Evolutionary conservation across 2,113 vertebrate species (phyloP).

Genomic region (Melanocharis versteri): DNA sequence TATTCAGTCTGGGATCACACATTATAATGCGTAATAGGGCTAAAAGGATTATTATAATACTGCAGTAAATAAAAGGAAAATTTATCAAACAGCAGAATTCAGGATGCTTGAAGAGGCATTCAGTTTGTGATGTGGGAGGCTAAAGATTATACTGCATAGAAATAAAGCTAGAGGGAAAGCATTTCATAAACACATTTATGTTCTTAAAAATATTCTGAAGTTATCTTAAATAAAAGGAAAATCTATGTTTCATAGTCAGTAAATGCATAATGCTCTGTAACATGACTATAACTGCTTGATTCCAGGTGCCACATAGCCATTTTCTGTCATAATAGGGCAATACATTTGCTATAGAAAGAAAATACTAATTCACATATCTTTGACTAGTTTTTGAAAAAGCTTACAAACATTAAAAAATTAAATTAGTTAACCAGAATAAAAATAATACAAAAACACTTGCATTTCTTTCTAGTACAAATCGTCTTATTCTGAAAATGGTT

Average conservation of each 20-base stretch:
- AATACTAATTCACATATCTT: neutral
- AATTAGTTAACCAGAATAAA: neutral
- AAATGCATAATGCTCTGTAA: neutral
- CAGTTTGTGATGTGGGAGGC: neutral
- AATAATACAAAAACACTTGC: accelerated
- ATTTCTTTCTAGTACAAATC: neutral
- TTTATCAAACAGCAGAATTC: neutral
- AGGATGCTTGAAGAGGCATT: neutral
- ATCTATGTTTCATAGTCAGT: neutral
- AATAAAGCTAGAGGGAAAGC: neutral
- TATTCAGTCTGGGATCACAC: neutral
- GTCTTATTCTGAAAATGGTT: neutral
- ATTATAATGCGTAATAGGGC: neutral
- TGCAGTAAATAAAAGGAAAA: slow-evolving; percentile 43
- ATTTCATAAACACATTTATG: neutral
- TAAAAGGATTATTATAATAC: slow-evolving; percentile 51
- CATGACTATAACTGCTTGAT: neutral
- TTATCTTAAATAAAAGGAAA: neutral
- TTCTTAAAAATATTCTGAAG: neutral
- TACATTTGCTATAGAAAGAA: neutral
- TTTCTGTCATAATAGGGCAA: neutral
- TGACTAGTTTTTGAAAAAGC: neutral
- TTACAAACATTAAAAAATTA: neutral
- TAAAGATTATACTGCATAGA: neutral
- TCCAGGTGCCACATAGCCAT: neutral